A percentile compares a stretch with the other conserved stretches of the same genome.
phyloP scores from a whole-genome alignment of 2,113 vertebrate species.

The Strix uralensis region DNA sequence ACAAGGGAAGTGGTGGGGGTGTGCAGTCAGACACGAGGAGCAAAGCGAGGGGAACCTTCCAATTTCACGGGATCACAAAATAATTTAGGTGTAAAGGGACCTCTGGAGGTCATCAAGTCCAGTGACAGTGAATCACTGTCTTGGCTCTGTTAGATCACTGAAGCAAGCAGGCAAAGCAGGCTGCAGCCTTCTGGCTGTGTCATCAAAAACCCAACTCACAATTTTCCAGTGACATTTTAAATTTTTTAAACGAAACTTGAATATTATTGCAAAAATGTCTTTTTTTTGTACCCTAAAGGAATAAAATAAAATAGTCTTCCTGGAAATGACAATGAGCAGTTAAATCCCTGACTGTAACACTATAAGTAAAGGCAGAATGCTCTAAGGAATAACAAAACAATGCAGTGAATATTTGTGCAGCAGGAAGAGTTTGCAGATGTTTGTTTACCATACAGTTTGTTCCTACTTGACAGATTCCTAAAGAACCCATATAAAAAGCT shows the following conservation, averaged over 20 bases:
- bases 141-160: background rate
- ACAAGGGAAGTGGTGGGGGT: background rate
- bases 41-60: background rate
- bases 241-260: background rate
- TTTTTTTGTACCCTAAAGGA: background rate
- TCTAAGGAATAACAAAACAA: conserved; percentile 33
- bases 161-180: background rate
- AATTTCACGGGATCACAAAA: background rate
- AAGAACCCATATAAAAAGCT: background rate
- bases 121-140: background rate
- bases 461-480: conserved; percentile 8
- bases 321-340: background rate
- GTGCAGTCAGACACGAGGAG: background rate
- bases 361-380: conserved; percentile 1
- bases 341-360: background rate
- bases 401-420: background rate
- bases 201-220: background rate
- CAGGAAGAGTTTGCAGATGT: conserved; percentile 29
- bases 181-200: background rate
- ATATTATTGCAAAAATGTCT: background rate
- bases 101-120: background rate
- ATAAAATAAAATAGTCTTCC: background rate
- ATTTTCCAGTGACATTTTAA: background rate
- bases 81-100: background rate
- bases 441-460: conserved; percentile 35